Conservation (phyloP, 1,140 invertebrate species). For the Latrodectus geometricus region DNA sequence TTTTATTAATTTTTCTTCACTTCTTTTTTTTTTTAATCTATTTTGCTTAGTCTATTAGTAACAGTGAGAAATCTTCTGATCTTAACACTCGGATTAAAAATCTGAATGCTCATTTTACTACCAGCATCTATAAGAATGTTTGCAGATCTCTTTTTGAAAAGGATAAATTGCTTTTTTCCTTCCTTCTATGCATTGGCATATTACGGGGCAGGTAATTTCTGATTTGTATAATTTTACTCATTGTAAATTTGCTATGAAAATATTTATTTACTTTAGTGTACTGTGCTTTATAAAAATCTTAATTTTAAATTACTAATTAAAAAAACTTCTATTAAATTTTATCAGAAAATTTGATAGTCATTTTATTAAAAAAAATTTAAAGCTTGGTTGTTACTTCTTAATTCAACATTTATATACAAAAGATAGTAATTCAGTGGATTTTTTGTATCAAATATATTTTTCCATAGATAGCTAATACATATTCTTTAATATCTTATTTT, state of each 20-base stretch:
- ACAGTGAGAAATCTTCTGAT: constrained; percentile 71
- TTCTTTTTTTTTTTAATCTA: neutral
- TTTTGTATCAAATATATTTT: no score
- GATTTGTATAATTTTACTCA: neutral
- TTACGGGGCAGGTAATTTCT: constrained; percentile 76
- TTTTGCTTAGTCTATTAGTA: constrained; percentile 70
- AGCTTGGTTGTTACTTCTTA: no score
- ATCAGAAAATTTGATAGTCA: neutral
- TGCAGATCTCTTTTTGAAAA: constrained; percentile 73
- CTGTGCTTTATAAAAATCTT: no score
- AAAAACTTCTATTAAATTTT: neutral
- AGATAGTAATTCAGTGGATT: no score
- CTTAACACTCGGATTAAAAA: constrained; percentile 68
- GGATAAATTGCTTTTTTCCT: constrained; percentile 73
- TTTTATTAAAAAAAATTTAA: neutral
- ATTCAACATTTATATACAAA: no score
- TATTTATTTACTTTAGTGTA: neutral
- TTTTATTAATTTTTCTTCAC: no score
- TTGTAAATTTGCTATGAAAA: neutral
- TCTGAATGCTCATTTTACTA: constrained; percentile 71
- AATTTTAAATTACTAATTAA: neutral
- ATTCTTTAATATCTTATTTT: no score
- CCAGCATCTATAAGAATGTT: constrained; percentile 71
- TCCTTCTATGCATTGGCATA: constrained; percentile 86
- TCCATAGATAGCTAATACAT: no score